A percentile compares a stretch with the other conserved stretches of the same genome.
These are phyloP conservation scores for Oophaga sylvatica DNA, from an alignment of 2,797 vertebrate genomes.

Conservation along the genomic window DNA sequence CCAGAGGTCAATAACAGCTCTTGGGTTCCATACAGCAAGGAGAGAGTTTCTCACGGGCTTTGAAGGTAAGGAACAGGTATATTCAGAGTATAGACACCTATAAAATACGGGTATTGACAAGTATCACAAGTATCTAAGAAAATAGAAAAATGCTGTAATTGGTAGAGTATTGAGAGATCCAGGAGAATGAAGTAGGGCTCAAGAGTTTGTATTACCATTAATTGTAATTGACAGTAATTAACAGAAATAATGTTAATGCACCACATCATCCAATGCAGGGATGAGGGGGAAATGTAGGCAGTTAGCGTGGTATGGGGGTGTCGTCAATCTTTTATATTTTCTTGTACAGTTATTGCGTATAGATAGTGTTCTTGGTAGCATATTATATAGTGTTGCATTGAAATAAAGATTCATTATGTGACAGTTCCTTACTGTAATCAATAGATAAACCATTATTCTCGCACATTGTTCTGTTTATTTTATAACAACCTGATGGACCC, in stretches of 20 bases:
- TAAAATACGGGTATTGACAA: neutral
- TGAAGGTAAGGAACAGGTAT: constrained; percentile 54
- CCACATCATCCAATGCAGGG: too few species aligned
- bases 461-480: too few species aligned
- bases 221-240: too few species aligned
- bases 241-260: too few species aligned
- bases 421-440: too few species aligned
- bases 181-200: too few species aligned
- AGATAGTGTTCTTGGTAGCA: neutral
- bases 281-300: neutral
- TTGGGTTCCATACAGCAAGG: constrained; percentile 64
- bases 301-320: neutral
- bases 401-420: too few species aligned
- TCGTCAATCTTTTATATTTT: neutral
- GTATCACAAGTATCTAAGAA: neutral
- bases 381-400: neutral
- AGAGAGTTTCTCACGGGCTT: constrained; percentile 66
- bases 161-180: too few species aligned
- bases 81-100: neutral
- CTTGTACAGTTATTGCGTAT: neutral
- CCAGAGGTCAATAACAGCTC: constrained; percentile 60
- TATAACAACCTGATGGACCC: too few species aligned
- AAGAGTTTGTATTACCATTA: too few species aligned
- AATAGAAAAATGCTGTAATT: too few species aligned
- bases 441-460: too few species aligned